Conservation (phyloP, 2,113 vertebrate species). For the Phrynosoma blainvillii region DNA sequence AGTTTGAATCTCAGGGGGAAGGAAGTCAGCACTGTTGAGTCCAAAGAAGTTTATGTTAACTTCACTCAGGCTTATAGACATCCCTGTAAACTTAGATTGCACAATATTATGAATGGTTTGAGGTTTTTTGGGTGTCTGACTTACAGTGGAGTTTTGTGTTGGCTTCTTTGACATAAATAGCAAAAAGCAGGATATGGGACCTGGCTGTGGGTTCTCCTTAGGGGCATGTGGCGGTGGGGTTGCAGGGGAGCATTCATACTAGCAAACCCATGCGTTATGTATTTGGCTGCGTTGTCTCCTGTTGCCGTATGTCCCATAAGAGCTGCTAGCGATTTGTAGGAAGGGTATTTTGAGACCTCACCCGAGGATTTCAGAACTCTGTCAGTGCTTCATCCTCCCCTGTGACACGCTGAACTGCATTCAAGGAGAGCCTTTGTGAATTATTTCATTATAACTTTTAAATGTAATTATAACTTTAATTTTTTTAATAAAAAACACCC, state of each 20-base stretch:
- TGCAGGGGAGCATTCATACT: not conserved
- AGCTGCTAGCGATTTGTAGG: constrained; percentile 21
- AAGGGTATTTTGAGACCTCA: constrained; percentile 48
- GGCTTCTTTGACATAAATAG: too few species aligned
- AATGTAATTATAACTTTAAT: constrained; percentile 22
- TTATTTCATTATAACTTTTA: constrained; percentile 43
- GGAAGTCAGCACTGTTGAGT: not conserved
- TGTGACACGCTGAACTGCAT: constrained; percentile 45
- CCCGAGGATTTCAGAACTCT: constrained; percentile 53
- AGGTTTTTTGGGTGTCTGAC: not conserved
- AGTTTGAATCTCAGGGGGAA: not conserved
- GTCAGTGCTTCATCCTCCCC: constrained; percentile 59
- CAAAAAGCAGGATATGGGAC: too few species aligned
- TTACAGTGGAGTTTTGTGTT: not conserved
- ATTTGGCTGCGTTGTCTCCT: not conserved
- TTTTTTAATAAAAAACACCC: constrained; percentile 33
- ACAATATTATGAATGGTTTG: not conserved
- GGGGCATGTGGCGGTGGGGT: too few species aligned
- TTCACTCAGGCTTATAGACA: not conserved
- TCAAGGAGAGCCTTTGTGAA: constrained; percentile 50
- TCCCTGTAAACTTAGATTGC: not conserved
- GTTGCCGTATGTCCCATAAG: constrained; percentile 26
- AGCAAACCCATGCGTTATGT: not conserved
- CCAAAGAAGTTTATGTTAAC: not conserved
- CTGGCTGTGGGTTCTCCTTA: not conserved